Evolutionary conservation across 2,888 invertebrate genomes (phyloP).

Genomic region (Caenorhabditis sp.): DNA sequence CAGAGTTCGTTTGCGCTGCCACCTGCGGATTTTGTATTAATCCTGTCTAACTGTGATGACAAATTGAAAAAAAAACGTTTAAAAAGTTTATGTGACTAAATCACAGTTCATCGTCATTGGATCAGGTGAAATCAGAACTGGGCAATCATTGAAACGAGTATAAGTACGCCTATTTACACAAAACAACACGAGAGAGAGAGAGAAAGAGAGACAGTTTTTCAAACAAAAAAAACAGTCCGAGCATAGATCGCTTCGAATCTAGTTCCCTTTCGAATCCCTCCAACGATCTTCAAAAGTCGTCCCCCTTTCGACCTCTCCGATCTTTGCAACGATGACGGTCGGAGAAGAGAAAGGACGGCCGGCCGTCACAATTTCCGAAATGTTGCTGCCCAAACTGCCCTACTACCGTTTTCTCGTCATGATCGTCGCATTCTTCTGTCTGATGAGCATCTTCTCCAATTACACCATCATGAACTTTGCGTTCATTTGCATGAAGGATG

Average conservation of each 20-base stretch:
- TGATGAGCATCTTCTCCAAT: conserved; percentile 52
- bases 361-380: no score
- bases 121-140: neutral
- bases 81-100: neutral
- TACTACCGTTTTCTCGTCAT: conserved; percentile 48
- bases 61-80: neutral
- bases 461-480: conserved; percentile 50
- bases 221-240: neutral
- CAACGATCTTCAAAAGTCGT: neutral
- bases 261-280: neutral
- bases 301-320: neutral
- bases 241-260: conserved; percentile 1
- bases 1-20: conserved; percentile 55
- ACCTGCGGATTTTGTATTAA: conserved; percentile 61
- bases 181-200: neutral
- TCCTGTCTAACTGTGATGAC: conserved; percentile 36
- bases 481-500: conserved; percentile 54
- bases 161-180: neutral
- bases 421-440: conserved; percentile 46
- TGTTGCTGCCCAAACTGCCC: conserved; percentile 28
- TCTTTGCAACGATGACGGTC: neutral
- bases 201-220: conserved; percentile 2
- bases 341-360: neutral
- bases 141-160: conserved; percentile 6
- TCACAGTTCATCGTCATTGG: neutral